phyloP scores from a whole-genome alignment of 2,113 vertebrate species.

The Ammodytes dubius region DNA sequence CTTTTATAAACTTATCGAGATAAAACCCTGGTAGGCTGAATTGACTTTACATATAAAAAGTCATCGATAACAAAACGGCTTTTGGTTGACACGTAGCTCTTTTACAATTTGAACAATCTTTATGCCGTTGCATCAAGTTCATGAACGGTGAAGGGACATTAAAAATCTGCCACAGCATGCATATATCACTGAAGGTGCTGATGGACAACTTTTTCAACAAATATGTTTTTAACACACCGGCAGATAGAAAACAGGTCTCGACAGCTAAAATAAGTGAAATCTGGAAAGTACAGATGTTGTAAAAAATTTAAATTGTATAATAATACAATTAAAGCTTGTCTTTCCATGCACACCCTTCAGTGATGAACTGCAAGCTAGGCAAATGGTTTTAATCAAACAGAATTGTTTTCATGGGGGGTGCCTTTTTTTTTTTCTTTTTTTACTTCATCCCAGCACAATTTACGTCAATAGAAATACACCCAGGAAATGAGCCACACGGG shows the following conservation, averaged over 20 bases:
- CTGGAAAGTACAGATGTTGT: neutral
- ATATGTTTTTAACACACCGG: neutral
- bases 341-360: constrained; percentile 21
- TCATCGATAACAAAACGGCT: neutral
- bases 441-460: neutral
- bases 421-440: neutral
- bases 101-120: neutral
- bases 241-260: neutral
- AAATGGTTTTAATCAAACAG: neutral
- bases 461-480: neutral
- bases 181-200: constrained; percentile 27
- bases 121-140: neutral
- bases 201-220: constrained; percentile 6
- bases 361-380: constrained; percentile 12
- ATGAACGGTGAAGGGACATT: neutral
- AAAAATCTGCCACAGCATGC: neutral
- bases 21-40: neutral
- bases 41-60: neutral
- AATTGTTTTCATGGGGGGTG: neutral
- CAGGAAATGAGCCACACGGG: constrained; percentile 5
- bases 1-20: neutral
- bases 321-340: neutral
- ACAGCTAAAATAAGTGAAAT: neutral
- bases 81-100: neutral
- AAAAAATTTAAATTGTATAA: neutral